phyloP scores from a whole-genome alignment of 2,113 vertebrate genomes.

The Phalacrocorax brasilianus region DNA sequence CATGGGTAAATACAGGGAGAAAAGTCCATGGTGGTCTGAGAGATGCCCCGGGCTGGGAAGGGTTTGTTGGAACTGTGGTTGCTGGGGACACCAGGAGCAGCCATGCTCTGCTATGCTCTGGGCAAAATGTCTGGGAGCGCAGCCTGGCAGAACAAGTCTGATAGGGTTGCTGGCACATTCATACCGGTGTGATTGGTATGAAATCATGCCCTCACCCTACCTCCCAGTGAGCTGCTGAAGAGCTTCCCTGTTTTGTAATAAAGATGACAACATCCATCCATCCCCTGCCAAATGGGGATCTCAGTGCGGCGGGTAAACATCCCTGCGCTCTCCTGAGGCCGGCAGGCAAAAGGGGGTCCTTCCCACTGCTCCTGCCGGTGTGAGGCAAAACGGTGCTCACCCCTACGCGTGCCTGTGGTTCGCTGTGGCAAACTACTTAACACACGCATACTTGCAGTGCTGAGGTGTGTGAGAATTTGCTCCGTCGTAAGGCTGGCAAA shows the following conservation, averaged over 20 bases:
- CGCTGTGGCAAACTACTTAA: background rate
- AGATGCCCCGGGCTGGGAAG: background rate
- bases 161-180: background rate
- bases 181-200: background rate
- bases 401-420: background rate
- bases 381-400: background rate
- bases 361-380: rapidly evolving
- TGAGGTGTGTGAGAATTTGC: background rate
- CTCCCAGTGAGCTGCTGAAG: slow-evolving; percentile 36
- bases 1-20: background rate
- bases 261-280: slow-evolving; percentile 30
- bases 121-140: slow-evolving; percentile 8
- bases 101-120: background rate
- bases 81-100: slow-evolving; percentile 17
- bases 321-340: background rate
- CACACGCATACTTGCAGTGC: rapidly evolving
- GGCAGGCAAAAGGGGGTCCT: background rate
- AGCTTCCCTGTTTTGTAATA: slow-evolving; percentile 51
- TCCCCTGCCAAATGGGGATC: background rate
- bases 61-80: slow-evolving; percentile 14
- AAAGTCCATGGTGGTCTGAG: background rate
- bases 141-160: slow-evolving; percentile 26
- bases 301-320: background rate
- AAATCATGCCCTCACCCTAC: slow-evolving; percentile 54
- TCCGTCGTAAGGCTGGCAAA: background rate